These are phyloP conservation scores for Alcis repandata DNA, from an alignment of 2,888 invertebrate genomes.

Conservation along the genomic window DNA sequence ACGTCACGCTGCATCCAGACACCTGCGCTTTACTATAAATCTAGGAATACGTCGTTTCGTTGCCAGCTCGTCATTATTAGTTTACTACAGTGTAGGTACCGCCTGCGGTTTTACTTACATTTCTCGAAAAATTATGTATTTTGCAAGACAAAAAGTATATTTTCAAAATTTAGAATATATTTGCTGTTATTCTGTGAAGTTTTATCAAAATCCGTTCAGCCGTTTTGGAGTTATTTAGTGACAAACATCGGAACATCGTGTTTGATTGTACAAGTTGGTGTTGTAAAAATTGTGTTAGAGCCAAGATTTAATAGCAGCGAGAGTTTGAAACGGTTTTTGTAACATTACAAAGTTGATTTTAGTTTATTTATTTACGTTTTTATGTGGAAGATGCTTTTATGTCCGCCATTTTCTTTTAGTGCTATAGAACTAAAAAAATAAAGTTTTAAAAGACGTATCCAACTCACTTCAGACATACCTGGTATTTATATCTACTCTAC, in stretches of 20 bases:
- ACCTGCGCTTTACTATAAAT: conserved; percentile 18
- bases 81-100: neutral
- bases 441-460: no score
- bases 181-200: no score
- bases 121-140: neutral
- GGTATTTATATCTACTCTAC: no score
- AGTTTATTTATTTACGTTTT: conserved; percentile 9
- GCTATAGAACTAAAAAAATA: neutral
- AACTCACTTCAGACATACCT: no score
- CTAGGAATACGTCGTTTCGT: neutral
- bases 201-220: no score
- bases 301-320: conserved; percentile 10
- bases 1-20: neutral
- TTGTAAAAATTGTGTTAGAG: conserved; percentile 11
- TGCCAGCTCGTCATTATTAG: neutral
- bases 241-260: neutral
- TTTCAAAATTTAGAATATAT: no score
- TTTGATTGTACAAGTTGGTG: neutral
- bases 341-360: conserved; percentile 1
- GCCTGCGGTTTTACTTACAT: neutral
- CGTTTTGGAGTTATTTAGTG: neutral
- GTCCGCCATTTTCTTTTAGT: conserved; percentile 1
- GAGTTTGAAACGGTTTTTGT: conserved; percentile 4
- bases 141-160: neutral
- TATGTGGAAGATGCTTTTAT: conserved; percentile 1